Evolutionary conservation across 2,888 invertebrate species (phyloP).

Genomic region (Cheilosia variabilis): DNA sequence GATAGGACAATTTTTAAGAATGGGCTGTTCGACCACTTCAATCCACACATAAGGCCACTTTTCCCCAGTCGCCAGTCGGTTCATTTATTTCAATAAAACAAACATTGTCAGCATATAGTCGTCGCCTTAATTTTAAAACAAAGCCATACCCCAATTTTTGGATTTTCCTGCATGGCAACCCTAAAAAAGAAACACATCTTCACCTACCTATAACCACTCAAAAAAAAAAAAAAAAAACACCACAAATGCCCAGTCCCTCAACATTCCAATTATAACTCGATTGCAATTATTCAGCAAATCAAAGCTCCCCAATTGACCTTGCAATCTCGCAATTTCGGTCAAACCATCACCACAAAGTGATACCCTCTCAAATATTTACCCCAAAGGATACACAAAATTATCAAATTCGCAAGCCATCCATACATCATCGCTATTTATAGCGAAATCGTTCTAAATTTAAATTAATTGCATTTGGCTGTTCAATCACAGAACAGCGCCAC

Average conservation of each 20-base stretch:
- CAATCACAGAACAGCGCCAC: constrained; percentile 33
- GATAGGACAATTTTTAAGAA: too few species aligned
- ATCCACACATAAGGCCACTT: too few species aligned
- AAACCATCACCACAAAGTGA: background rate
- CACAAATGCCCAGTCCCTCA: background rate
- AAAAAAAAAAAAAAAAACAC: too few species aligned
- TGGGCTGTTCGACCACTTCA: too few species aligned
- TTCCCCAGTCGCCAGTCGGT: too few species aligned
- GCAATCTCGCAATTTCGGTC: constrained; percentile 26
- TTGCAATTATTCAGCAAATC: constrained; percentile 11
- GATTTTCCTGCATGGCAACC: too few species aligned
- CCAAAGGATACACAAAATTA: constrained; percentile 55
- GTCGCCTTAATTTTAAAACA: too few species aligned
- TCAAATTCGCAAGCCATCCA: constrained; percentile 37
- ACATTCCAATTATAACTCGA: background rate
- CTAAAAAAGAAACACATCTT: too few species aligned
- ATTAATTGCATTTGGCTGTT: constrained; percentile 58
- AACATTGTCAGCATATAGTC: too few species aligned
- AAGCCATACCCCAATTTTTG: too few species aligned
- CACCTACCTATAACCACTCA: too few species aligned
- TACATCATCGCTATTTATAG: constrained; percentile 73
- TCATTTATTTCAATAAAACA: too few species aligned
- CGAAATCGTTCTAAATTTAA: constrained; percentile 59
- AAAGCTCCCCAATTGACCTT: constrained; percentile 44
- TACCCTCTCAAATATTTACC: constrained; percentile 14